Conservation (phyloP, 2,888 invertebrate species). For the Spisula solida region DNA sequence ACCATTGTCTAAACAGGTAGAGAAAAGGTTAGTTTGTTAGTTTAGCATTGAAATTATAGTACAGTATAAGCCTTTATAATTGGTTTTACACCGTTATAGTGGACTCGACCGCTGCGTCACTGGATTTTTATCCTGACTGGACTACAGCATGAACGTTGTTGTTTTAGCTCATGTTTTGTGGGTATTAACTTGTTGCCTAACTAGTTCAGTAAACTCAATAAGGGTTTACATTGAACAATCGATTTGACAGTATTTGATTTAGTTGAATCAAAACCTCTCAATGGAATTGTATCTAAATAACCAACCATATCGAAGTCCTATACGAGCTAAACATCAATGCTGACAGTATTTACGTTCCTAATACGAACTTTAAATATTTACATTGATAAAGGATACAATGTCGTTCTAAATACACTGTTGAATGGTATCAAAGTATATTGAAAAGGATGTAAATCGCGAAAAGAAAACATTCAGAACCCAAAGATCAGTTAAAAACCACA, state of each 20-base stretch:
- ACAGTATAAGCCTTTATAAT: no score
- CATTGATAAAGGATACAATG: constrained; percentile 37
- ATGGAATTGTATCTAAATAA: background rate
- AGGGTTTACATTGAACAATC: background rate
- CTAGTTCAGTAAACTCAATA: no score
- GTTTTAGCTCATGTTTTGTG: no score
- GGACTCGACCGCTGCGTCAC: no score
- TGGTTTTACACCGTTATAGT: no score
- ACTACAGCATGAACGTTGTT: no score
- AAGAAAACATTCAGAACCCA: constrained; percentile 41
- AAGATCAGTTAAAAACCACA: constrained; percentile 20
- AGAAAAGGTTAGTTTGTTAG: no score
- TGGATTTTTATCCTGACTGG: no score
- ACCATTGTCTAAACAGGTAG: no score
- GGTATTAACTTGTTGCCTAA: no score
- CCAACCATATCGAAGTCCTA: background rate
- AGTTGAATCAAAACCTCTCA: background rate
- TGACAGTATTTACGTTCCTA: background rate
- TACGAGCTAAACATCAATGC: background rate
- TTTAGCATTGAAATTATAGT: no score
- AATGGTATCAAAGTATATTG: constrained; percentile 33
- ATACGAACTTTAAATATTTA: constrained; percentile 47
- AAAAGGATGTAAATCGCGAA: constrained; percentile 33
- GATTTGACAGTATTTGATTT: background rate
- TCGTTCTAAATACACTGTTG: background rate